A percentile compares a stretch with the other conserved stretches of the same genome.
phyloP scores from a whole-genome alignment of 2,888 invertebrate species.

The Protodeltote pygarga region DNA sequence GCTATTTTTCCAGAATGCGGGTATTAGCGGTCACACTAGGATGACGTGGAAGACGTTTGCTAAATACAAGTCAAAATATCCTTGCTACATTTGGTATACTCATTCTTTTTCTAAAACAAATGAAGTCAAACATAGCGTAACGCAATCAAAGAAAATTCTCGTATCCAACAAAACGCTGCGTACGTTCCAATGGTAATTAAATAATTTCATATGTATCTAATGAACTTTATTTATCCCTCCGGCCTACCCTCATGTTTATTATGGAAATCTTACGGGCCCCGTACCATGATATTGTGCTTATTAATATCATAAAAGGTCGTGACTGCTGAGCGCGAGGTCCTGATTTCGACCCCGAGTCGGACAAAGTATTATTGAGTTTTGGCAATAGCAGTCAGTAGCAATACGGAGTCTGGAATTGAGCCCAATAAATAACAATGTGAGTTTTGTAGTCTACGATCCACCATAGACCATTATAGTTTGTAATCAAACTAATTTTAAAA shows the following conservation, averaged over 20 bases:
- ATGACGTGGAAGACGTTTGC: too few relatives aligned
- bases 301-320: not conserved
- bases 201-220: conserved; percentile 52
- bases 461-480: too few relatives aligned
- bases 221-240: conserved; percentile 56
- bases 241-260: conserved; percentile 43
- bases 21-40: too few relatives aligned
- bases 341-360: too few relatives aligned
- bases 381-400: too few relatives aligned
- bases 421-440: too few relatives aligned
- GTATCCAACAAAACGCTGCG: conserved; percentile 3
- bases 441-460: too few relatives aligned
- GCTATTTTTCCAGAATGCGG: too few relatives aligned
- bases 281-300: conserved; percentile 30
- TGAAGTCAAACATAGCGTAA: conserved; percentile 14
- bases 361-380: too few relatives aligned
- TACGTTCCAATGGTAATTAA: conserved; percentile 40
- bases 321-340: too few relatives aligned
- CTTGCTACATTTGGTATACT: not conserved
- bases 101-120: conserved; percentile 6
- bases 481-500: too few relatives aligned
- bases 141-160: conserved; percentile 35
- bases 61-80: not conserved
- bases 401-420: too few relatives aligned
- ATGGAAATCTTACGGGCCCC: conserved; percentile 45